Percentiles rank a stretch among this genome's conserved stretches.
Evolutionary conservation across 2,113 vertebrate species (phyloP).

Genomic region (Eolophus roseicapilla): DNA sequence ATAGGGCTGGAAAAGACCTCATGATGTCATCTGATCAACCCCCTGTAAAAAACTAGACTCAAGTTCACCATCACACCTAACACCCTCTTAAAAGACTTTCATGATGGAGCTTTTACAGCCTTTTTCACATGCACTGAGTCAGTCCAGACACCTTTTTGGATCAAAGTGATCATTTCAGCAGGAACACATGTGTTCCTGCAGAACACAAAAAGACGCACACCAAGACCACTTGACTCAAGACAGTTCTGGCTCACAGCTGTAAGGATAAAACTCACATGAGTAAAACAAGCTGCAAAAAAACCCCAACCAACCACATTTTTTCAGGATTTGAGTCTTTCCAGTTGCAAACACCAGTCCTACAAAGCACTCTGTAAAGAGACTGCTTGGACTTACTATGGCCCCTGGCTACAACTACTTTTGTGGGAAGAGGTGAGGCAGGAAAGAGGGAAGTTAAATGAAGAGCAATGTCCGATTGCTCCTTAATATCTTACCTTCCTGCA

Average conservation of each 20-base stretch:
- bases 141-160: neutral
- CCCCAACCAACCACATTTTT: neutral
- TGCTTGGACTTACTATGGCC: fast-evolving
- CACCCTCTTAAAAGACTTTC: neutral
- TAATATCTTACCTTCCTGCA: neutral
- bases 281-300: neutral
- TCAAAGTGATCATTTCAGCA: neutral
- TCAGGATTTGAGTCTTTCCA: neutral
- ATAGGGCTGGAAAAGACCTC: neutral
- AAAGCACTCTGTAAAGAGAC: neutral
- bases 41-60: neutral
- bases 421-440: neutral
- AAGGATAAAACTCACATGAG: neutral
- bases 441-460: neutral
- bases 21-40: neutral
- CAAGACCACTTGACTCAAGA: neutral
- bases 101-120: neutral
- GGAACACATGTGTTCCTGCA: neutral
- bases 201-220: neutral
- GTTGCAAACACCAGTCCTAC: neutral
- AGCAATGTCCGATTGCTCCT: neutral
- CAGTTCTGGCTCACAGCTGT: neutral
- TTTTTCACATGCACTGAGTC: neutral
- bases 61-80: neutral
- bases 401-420: neutral